These are phyloP conservation scores for Australoheros scitulus DNA, from an alignment of 2,113 vertebrate genomes.

Conservation along the genomic window DNA sequence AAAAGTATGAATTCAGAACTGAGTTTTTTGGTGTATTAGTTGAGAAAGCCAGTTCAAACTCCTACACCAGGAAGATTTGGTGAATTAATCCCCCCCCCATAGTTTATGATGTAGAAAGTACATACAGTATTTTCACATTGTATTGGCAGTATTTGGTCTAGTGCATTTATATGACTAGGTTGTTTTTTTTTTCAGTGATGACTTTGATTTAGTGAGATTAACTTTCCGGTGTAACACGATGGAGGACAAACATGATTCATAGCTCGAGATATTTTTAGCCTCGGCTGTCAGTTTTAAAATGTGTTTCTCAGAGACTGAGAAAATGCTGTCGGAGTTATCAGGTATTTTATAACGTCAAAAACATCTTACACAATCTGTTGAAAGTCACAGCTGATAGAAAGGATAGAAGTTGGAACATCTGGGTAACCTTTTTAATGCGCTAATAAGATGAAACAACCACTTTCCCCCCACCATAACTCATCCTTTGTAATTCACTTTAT, in stretches of 20 bases:
- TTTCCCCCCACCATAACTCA: neutral
- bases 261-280: neutral
- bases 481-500: neutral
- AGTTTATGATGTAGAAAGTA: neutral
- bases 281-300: neutral
- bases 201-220: neutral
- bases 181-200: neutral
- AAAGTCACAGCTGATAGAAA: neutral
- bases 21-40: neutral
- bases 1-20: neutral
- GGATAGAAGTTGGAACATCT: neutral
- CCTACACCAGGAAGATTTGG: neutral
- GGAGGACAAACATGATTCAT: neutral
- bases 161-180: neutral
- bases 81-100: neutral
- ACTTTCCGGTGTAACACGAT: neutral
- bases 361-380: conserved; percentile 53
- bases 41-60: no score
- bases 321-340: neutral
- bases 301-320: neutral
- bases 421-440: neutral
- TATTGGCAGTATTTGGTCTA: neutral
- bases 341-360: conserved; percentile 15
- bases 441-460: neutral
- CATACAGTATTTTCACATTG: no score